These are phyloP conservation scores for Hystrix cristata DNA, from an alignment of 2,113 vertebrate genomes.

Conservation along the genomic window DNA sequence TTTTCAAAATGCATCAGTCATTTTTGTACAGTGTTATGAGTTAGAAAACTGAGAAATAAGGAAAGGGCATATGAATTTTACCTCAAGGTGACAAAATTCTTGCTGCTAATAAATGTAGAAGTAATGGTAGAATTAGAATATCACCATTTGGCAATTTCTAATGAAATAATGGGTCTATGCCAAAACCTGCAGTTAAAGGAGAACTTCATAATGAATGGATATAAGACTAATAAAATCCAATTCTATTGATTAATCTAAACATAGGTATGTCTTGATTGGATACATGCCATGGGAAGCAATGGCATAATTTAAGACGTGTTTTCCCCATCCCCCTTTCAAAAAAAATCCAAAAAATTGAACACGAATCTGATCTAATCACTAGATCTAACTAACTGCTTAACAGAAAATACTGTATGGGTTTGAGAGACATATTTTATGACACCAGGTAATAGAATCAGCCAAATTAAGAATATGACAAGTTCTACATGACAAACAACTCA, in stretches of 20 bases:
- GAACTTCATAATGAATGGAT: not conserved
- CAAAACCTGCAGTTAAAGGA: not conserved
- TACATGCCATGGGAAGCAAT: not conserved
- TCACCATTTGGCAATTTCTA: not conserved
- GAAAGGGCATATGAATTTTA: not conserved
- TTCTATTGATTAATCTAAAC: not conserved
- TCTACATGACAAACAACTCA: not conserved
- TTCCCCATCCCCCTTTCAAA: not conserved
- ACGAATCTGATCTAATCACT: not conserved
- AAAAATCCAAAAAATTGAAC: not conserved
- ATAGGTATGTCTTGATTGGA: not conserved
- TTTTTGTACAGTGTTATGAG: not conserved
- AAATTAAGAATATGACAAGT: not conserved
- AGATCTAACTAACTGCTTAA: constrained; percentile 23
- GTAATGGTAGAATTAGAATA: not conserved
- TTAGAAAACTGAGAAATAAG: constrained; percentile 12
- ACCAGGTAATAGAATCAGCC: not conserved
- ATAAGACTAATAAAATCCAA: not conserved
- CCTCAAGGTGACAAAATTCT: not conserved
- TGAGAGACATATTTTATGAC: not conserved
- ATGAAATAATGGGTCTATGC: not conserved
- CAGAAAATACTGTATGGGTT: not conserved
- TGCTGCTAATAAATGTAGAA: constrained; percentile 9
- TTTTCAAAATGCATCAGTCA: not conserved
- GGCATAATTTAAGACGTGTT: not conserved